Percentiles rank a stretch among this genome's conserved stretches.
Conservation (phyloP, 64 coral and sea anemone genomes). For the Actinia tenebrosa region DNA sequence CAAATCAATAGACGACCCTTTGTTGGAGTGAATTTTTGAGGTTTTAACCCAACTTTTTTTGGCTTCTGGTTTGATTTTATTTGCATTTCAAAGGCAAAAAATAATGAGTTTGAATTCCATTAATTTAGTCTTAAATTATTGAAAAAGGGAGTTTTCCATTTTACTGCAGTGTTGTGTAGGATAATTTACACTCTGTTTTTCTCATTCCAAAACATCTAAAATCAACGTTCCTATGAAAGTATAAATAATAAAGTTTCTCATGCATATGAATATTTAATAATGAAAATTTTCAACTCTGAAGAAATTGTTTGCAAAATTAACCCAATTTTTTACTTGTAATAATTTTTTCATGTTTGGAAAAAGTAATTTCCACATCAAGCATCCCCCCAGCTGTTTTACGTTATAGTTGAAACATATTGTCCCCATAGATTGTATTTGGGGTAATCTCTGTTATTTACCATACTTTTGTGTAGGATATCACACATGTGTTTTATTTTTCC, state of each 20-base stretch:
- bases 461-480: neutral
- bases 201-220: neutral
- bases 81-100: neutral
- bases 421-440: neutral
- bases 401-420: neutral
- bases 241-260: neutral
- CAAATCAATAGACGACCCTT: constrained; percentile 13
- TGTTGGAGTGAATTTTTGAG: neutral
- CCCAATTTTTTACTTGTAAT: neutral
- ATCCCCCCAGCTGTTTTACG: neutral
- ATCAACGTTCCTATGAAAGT: neutral
- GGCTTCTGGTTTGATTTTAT: neutral
- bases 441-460: neutral
- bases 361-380: neutral
- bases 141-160: neutral
- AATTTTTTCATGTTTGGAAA: neutral
- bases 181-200: neutral
- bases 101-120: neutral
- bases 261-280: no score
- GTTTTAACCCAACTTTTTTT: neutral
- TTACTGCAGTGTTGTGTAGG: neutral
- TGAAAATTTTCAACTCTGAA: no score
- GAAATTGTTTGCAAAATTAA: neutral
- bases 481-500: neutral
- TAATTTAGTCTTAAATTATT: neutral